Evolutionary conservation across 2,888 invertebrate species (phyloP).

Genomic region (Drosophila prostipennis): DNA sequence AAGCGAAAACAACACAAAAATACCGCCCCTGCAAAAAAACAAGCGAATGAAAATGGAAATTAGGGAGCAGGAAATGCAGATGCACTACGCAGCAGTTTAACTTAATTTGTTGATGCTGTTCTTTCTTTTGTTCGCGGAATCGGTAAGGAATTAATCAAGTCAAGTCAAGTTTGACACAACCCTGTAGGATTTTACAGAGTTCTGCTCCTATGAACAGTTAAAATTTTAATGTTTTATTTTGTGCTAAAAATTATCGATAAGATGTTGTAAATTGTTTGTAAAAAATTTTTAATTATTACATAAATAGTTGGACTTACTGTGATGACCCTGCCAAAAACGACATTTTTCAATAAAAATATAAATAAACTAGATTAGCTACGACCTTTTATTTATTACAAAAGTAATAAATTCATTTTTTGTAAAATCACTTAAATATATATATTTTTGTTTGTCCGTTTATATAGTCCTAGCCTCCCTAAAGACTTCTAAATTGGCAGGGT

Average conservation of each 20-base stretch:
- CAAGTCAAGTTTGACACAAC: background rate
- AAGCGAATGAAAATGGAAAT: slow-evolving; percentile 47
- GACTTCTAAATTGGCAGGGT: slow-evolving; percentile 9
- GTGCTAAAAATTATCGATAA: no score
- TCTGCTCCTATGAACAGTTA: background rate
- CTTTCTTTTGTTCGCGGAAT: background rate
- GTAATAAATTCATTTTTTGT: no score
- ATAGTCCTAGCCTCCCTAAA: background rate
- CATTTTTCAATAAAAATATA: no score
- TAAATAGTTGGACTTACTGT: no score
- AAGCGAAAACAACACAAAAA: slow-evolving; percentile 31
- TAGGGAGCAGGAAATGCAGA: slow-evolving; percentile 26
- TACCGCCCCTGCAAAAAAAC: slow-evolving; percentile 8
- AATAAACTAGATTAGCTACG: no score
- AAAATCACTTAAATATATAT: no score
- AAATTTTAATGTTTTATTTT: no score
- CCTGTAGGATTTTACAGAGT: background rate
- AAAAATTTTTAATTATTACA: no score
- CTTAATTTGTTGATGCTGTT: slow-evolving; percentile 22
- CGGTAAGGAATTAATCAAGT: slow-evolving; percentile 8
- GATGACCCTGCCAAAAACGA: no score
- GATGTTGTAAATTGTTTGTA: no score
- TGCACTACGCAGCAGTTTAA: slow-evolving; percentile 26
- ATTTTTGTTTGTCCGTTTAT: no score
- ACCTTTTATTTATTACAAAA: no score